These are phyloP conservation scores for Scopus umbretta DNA, from an alignment of 2,113 vertebrate genomes.

Conservation along the genomic window DNA sequence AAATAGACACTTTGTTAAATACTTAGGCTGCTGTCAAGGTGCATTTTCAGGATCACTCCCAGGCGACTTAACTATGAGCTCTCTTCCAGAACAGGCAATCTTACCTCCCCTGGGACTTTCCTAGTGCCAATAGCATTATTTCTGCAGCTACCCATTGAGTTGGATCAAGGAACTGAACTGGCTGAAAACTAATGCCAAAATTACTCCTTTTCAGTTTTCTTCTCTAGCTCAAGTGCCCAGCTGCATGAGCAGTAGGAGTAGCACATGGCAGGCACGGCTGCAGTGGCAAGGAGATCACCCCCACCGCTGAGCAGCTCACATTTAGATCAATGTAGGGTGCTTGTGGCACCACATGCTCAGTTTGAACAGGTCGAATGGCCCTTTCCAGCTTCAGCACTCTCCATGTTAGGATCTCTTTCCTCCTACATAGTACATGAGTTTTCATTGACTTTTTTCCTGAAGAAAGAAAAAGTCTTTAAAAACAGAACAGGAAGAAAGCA, in stretches of 20 bases:
- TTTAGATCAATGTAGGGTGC: neutral
- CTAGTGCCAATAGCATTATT: neutral
- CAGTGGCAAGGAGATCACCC: neutral
- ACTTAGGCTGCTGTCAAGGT: neutral
- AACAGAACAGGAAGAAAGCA: neutral
- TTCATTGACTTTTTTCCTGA: neutral
- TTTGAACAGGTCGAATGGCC: neutral
- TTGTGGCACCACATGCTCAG: neutral
- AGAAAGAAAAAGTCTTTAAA: neutral
- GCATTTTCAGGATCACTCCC: neutral
- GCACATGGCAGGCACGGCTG: accelerated
- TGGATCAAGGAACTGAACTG: neutral
- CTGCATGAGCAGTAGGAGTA: neutral
- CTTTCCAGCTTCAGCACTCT: neutral
- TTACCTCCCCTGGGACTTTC: neutral
- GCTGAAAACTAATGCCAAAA: neutral
- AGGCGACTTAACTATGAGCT: neutral
- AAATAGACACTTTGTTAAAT: neutral
- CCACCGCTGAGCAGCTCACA: neutral
- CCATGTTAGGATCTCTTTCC: neutral
- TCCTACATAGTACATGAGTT: neutral
- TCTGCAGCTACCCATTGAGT: neutral
- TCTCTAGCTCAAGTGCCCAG: neutral
- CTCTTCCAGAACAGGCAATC: neutral
- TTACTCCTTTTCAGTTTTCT: neutral